Evolutionary conservation across 2,888 invertebrate genomes (phyloP).

Genomic region (Conomelus anceps): DNA sequence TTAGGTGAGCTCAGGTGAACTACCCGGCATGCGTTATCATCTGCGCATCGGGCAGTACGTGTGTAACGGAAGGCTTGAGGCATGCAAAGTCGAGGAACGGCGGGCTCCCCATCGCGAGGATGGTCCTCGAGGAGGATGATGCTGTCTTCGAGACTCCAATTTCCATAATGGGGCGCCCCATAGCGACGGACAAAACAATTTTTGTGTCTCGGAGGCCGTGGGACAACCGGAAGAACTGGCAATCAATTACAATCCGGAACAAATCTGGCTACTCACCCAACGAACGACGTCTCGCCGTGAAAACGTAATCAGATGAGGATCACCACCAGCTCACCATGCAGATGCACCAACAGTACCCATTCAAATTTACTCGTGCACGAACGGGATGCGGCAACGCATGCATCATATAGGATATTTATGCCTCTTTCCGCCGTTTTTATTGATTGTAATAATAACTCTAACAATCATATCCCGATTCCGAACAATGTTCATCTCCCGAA

Average conservation of each 20-base stretch:
- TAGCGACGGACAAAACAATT: conserved; percentile 1
- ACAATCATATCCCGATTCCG: background rate
- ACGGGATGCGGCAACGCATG: conserved; percentile 2
- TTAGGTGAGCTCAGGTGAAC: background rate
- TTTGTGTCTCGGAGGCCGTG: conserved; percentile 10
- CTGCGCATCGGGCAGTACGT: no score
- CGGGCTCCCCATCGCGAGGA: background rate
- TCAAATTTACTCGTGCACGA: conserved; percentile 7
- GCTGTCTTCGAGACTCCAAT: background rate
- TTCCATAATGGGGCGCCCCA: conserved; percentile 9
- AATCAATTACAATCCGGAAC: conserved; percentile 12
- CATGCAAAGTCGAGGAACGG: background rate
- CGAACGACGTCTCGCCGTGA: background rate
- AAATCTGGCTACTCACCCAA: conserved; percentile 1
- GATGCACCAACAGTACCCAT: background rate
- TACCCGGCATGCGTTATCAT: background rate
- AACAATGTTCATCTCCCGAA: background rate
- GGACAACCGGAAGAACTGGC: conserved; percentile 13
- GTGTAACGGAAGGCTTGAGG: background rate
- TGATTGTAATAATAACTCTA: background rate
- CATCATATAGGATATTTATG: background rate
- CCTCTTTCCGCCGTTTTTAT: background rate
- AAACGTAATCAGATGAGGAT: conserved; percentile 5
- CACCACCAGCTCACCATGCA: background rate
- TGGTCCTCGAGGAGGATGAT: background rate